Conservation (phyloP, 2,888 invertebrate species). For the Cheilosia soror region DNA sequence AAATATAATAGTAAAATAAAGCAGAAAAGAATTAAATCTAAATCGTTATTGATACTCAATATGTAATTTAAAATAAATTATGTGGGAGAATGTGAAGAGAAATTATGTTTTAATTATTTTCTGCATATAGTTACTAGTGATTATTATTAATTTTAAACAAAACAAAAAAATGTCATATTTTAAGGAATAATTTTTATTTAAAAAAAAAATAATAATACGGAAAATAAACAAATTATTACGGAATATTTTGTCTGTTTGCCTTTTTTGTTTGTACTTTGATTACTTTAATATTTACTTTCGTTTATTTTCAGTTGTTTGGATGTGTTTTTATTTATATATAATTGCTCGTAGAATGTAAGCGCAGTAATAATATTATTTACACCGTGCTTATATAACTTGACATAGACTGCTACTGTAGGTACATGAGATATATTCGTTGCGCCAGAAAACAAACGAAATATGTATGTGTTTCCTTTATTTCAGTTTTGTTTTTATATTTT, state of each 20-base stretch:
- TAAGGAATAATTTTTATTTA: slow-evolving; percentile 76
- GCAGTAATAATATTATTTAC: too few species aligned
- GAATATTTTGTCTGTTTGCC: slow-evolving; percentile 57
- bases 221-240: slow-evolving; percentile 77
- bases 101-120: slow-evolving; percentile 47
- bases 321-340: neutral
- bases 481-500: too few species aligned
- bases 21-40: slow-evolving; percentile 35
- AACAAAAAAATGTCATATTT: slow-evolving; percentile 61
- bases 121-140: slow-evolving; percentile 65
- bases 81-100: slow-evolving; percentile 6
- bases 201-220: slow-evolving; percentile 79
- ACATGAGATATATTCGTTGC: too few species aligned
- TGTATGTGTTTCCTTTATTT: too few species aligned
- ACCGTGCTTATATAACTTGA: too few species aligned
- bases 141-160: slow-evolving; percentile 66
- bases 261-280: slow-evolving; percentile 69
- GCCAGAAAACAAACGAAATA: too few species aligned
- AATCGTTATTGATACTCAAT: slow-evolving; percentile 74
- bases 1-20: slow-evolving; percentile 56
- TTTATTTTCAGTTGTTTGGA: neutral
- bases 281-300: slow-evolving; percentile 19
- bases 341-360: too few species aligned
- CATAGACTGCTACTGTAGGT: too few species aligned
- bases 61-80: slow-evolving; percentile 51